phyloP scores from a whole-genome alignment of 2,888 invertebrate genomes.

The Apodemia mormo region DNA sequence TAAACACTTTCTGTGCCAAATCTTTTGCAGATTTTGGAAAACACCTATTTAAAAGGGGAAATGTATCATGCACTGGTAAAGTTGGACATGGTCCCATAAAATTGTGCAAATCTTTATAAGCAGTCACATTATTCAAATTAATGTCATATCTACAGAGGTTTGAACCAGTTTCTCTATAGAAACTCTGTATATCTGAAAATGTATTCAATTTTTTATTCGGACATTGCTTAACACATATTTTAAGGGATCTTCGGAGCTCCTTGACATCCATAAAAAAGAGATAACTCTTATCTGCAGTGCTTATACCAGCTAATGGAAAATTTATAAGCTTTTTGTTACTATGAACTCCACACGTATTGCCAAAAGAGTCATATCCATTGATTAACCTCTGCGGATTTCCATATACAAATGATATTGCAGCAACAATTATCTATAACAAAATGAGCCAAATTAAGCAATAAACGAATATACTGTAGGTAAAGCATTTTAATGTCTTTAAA shows the following conservation, averaged over 20 bases:
- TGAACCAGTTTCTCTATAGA: constrained; percentile 87
- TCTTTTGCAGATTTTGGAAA: constrained; percentile 88
- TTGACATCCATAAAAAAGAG: constrained; percentile 92
- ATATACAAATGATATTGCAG: constrained; percentile 93
- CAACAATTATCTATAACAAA: constrained; percentile 86
- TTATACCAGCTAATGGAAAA: constrained; percentile 89
- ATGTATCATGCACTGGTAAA: constrained; percentile 89
- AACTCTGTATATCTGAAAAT: constrained; percentile 86
- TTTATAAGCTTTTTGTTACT: constrained; percentile 88
- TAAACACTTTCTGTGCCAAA: constrained; percentile 83
- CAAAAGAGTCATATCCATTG: constrained; percentile 96
- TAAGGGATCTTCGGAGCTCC: constrained; percentile 88
- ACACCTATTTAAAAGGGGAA: constrained; percentile 92
- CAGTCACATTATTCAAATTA: constrained; percentile 77
- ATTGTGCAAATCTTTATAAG: constrained; percentile 63
- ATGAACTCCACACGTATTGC: constrained; percentile 95
- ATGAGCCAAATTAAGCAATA: constrained; percentile 23
- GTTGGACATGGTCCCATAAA: constrained; percentile 89
- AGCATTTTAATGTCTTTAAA: neutral
- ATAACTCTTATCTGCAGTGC: constrained; percentile 89
- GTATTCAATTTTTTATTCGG: constrained; percentile 85
- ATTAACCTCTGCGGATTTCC: constrained; percentile 92
- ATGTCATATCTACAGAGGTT: constrained; percentile 89
- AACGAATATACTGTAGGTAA: neutral
- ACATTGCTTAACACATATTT: constrained; percentile 95